A percentile compares a stretch with the other conserved stretches of the same genome.
Evolutionary conservation across 2,113 vertebrate genomes (phyloP).

Genomic region (Etia nguti): DNA sequence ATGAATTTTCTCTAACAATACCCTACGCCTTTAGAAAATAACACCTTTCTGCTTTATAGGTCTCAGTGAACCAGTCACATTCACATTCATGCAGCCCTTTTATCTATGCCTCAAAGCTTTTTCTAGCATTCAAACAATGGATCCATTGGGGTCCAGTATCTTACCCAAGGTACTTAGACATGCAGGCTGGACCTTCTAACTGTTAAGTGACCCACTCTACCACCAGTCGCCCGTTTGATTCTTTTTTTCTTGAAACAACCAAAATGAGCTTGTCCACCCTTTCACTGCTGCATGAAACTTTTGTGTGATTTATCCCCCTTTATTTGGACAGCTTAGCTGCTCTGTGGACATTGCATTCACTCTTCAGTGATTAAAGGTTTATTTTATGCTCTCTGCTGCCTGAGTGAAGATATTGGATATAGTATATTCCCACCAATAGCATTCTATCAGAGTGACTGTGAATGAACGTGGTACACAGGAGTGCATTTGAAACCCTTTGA

Average conservation of each 20-base stretch:
- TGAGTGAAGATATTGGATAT: not conserved
- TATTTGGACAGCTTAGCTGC: slow-evolving; percentile 1
- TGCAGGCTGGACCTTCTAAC: not conserved
- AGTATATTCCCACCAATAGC: slow-evolving; percentile 10
- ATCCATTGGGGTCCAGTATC: not conserved
- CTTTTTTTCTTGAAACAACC: not conserved
- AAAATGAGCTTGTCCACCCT: not conserved
- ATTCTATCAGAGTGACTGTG: not conserved
- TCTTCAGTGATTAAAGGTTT: slow-evolving; percentile 23
- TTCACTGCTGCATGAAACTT: not conserved
- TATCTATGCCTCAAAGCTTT: not conserved
- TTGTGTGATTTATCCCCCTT: not conserved
- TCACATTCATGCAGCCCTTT: not conserved
- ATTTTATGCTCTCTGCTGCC: slow-evolving; percentile 28
- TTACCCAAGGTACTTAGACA: not conserved
- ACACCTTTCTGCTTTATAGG: not conserved
- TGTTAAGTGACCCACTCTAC: not conserved
- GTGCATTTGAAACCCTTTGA: not conserved
- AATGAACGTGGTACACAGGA: not conserved
- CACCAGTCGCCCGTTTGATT: not conserved
- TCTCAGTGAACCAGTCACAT: not conserved
- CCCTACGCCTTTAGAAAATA: not conserved
- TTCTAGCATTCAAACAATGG: not conserved
- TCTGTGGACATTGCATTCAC: slow-evolving; percentile 12
- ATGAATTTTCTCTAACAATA: not conserved